A percentile compares a stretch with the other conserved stretches of the same genome.
Evolutionary conservation across 2,797 vertebrate genomes (phyloP).

Genomic region (Bufotes viridis): DNA sequence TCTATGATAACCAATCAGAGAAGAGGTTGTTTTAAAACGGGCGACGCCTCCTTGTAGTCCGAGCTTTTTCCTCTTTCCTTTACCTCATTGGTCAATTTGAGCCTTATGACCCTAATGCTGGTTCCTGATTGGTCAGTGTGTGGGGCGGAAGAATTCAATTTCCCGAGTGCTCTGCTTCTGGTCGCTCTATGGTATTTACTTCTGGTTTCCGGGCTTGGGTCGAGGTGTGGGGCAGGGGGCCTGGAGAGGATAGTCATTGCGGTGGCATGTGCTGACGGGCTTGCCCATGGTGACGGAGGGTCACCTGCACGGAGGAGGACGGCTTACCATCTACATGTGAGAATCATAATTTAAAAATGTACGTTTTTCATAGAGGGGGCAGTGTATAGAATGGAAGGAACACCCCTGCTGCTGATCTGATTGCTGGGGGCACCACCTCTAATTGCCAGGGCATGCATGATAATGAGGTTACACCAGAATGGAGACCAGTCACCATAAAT

Average conservation of each 20-base stretch:
- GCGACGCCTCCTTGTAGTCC: neutral
- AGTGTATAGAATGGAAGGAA: too few relatives aligned
- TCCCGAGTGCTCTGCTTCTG: neutral
- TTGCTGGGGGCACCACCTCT: too few relatives aligned
- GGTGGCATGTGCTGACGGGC: neutral
- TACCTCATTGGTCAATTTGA: neutral
- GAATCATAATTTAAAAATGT: neutral
- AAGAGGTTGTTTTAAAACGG: constrained; percentile 33
- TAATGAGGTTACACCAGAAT: too few relatives aligned
- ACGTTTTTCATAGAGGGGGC: neutral
- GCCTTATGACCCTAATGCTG: neutral
- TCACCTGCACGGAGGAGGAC: neutral
- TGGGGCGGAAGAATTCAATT: constrained; percentile 54
- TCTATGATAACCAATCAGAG: constrained; percentile 8
- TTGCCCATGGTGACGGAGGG: neutral
- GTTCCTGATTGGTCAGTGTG: constrained; percentile 9
- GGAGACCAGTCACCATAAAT: too few relatives aligned
- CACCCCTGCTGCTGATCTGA: too few relatives aligned
- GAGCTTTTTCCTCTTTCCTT: neutral
- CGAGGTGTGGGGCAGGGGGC: neutral
- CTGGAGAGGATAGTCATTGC: neutral
- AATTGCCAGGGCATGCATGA: too few relatives aligned
- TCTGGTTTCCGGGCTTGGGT: neutral
- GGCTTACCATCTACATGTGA: neutral
- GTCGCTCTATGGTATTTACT: neutral